phyloP scores from a whole-genome alignment of 2,113 vertebrate species.

The Sula dactylatra region DNA sequence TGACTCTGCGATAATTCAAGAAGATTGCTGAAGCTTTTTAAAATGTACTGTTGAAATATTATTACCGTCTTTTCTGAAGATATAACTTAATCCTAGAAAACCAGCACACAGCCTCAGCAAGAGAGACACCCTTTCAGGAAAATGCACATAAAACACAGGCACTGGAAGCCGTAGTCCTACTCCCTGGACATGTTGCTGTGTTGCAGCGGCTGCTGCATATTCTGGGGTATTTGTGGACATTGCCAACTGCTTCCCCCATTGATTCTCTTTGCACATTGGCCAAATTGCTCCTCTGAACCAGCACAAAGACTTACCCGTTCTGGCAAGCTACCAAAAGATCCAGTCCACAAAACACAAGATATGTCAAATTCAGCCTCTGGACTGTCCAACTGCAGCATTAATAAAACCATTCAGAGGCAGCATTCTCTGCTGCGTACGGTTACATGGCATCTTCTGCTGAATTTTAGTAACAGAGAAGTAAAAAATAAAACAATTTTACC shows the following conservation, averaged over 20 bases:
- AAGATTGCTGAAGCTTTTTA: neutral
- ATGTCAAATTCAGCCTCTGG: neutral
- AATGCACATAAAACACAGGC: neutral
- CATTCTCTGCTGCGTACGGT: neutral
- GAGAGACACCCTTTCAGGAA: neutral
- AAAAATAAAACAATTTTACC: neutral
- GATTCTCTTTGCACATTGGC: neutral
- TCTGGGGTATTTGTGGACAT: neutral
- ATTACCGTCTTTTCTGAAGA: neutral
- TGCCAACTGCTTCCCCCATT: neutral
- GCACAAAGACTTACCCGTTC: neutral
- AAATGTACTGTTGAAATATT: neutral
- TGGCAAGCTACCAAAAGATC: neutral
- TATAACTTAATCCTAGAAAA: neutral
- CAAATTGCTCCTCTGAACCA: constrained; percentile 23
- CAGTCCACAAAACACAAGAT: neutral
- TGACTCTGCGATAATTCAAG: neutral
- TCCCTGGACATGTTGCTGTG: neutral
- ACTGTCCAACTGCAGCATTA: neutral
- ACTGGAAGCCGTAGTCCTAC: neutral
- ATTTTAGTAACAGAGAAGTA: neutral
- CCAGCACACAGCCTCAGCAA: neutral
- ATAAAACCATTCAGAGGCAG: neutral
- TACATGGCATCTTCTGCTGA: neutral
- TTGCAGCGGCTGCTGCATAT: neutral